Percentiles rank a stretch among this genome's conserved stretches.
Evolutionary conservation across 2,888 invertebrate genomes (phyloP).

Genomic region (Stictocephala bisonia): DNA sequence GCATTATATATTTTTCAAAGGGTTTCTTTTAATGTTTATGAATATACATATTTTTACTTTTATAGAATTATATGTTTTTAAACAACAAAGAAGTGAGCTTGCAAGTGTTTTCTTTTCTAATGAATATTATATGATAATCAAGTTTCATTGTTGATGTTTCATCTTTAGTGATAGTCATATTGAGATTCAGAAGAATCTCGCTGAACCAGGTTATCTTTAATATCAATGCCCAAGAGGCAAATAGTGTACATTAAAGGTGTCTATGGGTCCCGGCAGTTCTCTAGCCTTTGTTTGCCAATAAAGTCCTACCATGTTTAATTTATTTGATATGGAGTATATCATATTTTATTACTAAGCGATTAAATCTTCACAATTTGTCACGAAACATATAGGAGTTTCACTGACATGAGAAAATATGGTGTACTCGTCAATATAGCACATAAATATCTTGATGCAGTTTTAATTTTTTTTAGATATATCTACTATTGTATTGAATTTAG

Average conservation of each 20-base stretch:
- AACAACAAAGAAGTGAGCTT: conserved; percentile 15
- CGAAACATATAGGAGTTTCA: conserved; percentile 11
- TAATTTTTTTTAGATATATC: conserved; percentile 10
- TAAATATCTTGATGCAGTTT: conserved; percentile 31
- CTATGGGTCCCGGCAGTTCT: conserved; percentile 45
- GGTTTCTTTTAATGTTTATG: conserved; percentile 33
- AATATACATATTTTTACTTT: conserved; percentile 34
- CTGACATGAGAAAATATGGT: conserved; percentile 6
- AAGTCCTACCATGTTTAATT: conserved; percentile 12
- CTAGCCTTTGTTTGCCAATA: neutral
- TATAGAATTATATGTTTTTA: conserved; percentile 28
- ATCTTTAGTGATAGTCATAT: too few species aligned
- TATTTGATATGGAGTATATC: conserved; percentile 12
- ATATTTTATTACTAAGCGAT: neutral
- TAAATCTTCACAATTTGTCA: conserved; percentile 7
- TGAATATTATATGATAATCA: neutral
- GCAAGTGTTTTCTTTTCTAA: conserved; percentile 9
- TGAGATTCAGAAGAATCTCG: too few species aligned
- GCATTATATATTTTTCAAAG: conserved; percentile 25
- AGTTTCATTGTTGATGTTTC: neutral
- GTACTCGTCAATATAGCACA: conserved; percentile 38
- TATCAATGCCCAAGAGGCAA: too few species aligned
- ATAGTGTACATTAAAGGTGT: neutral
- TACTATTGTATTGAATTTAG: conserved; percentile 25
- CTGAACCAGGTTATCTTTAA: neutral